Evolutionary conservation across 2,888 invertebrate genomes (phyloP).

Genomic region (Hypomecis atomaria): DNA sequence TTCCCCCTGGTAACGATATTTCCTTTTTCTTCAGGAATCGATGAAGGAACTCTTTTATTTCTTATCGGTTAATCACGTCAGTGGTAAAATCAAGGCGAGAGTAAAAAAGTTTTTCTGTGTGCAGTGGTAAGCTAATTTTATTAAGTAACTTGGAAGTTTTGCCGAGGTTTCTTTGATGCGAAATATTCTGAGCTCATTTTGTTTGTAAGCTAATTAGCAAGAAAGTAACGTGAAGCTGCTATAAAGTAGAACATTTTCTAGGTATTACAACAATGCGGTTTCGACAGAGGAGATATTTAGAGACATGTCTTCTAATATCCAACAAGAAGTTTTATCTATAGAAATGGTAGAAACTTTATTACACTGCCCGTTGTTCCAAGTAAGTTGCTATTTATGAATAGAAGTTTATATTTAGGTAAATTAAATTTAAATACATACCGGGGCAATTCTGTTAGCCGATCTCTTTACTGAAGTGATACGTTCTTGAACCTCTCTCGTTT

Average conservation of each 20-base stretch:
- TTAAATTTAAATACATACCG: no score
- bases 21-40: constrained; percentile 61
- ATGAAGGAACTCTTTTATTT: constrained; percentile 80
- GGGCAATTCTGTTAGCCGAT: no score
- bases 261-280: constrained; percentile 77
- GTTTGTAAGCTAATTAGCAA: background rate
- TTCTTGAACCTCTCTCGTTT: no score
- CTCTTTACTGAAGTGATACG: no score
- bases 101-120: constrained; percentile 77
- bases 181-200: constrained; percentile 10
- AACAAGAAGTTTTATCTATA: constrained; percentile 72
- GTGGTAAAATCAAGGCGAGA: constrained; percentile 72
- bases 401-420: no score
- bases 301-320: constrained; percentile 72
- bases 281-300: constrained; percentile 69
- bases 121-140: constrained; percentile 67
- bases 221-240: background rate
- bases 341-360: constrained; percentile 74
- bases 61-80: constrained; percentile 74
- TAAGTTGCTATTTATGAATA: constrained; percentile 35
- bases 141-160: constrained; percentile 19
- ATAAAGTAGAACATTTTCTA: constrained; percentile 35
- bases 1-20: constrained; percentile 21
- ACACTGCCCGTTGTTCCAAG: constrained; percentile 73
- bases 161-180: constrained; percentile 7